Evolutionary conservation across 2,797 vertebrate genomes (phyloP).

Genomic region (Centroberyx gerrardi): DNA sequence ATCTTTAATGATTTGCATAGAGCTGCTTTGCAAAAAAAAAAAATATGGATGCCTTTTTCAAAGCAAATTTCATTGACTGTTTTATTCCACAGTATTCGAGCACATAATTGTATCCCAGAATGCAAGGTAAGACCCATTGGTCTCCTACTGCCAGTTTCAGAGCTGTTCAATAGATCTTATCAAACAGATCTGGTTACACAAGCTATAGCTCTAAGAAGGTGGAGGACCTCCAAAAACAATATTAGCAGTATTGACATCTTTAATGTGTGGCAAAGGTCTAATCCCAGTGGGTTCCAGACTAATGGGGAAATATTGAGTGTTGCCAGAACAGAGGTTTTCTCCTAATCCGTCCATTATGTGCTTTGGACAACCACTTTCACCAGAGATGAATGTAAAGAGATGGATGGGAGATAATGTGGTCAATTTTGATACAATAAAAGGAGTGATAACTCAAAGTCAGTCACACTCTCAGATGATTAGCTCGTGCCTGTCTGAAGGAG

Average conservation of each 20-base stretch:
- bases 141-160: constrained; percentile 58
- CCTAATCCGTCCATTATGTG: constrained; percentile 82
- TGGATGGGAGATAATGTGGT: constrained; percentile 74
- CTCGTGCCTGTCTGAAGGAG: constrained; percentile 64
- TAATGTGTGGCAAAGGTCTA: constrained; percentile 86
- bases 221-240: constrained; percentile 80
- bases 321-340: constrained; percentile 81
- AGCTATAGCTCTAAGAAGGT: constrained; percentile 72
- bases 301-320: constrained; percentile 89
- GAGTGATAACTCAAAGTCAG: constrained; percentile 81
- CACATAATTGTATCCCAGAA: constrained; percentile 33
- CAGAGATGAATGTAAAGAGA: constrained; percentile 71
- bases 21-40: background rate
- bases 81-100: constrained; percentile 29
- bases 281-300: constrained; percentile 79
- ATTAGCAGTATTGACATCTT: constrained; percentile 86
- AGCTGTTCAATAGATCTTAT: constrained; percentile 74
- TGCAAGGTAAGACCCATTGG: constrained; percentile 53
- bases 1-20: background rate
- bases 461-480: constrained; percentile 74
- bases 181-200: constrained; percentile 77
- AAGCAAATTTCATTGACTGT: constrained; percentile 7
- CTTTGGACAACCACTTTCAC: constrained; percentile 75
- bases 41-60: background rate
- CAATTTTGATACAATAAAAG: constrained; percentile 81